A percentile compares a stretch with the other conserved stretches of the same genome.
These are phyloP conservation scores for Neogobius melanostomus DNA, from an alignment of 2,113 vertebrate species.

Conservation along the genomic window DNA sequence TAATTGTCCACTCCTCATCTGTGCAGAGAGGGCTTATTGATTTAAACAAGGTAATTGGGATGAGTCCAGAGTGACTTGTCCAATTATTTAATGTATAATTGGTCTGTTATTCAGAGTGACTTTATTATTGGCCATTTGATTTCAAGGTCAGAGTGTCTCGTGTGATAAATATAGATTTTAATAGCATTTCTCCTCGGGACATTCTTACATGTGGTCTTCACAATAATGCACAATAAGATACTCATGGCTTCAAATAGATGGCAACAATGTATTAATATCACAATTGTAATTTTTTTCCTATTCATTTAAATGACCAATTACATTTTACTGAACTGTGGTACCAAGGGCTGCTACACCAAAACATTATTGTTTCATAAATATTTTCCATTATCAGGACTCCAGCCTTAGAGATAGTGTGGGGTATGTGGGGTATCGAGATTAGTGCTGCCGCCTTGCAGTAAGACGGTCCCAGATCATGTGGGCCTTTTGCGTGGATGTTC, in stretches of 20 bases:
- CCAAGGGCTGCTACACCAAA: too few species aligned
- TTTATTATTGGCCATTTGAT: constrained; percentile 31
- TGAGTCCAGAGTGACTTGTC: constrained; percentile 11
- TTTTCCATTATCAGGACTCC: too few species aligned
- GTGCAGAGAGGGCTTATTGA: constrained; percentile 47
- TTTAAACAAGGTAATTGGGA: constrained; percentile 53
- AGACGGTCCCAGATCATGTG: too few species aligned
- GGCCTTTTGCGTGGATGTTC: too few species aligned
- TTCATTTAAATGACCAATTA: too few species aligned
- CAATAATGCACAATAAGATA: constrained; percentile 21
- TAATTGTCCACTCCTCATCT: constrained; percentile 45
- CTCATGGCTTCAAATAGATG: background rate
- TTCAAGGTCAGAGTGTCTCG: background rate
- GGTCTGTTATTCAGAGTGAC: constrained; percentile 8
- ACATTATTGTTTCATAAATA: too few species aligned
- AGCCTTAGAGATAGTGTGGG: too few species aligned
- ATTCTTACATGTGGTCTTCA: constrained; percentile 8
- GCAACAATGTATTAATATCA: background rate
- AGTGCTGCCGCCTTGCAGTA: too few species aligned
- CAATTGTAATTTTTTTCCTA: too few species aligned
- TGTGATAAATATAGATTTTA: constrained; percentile 5
- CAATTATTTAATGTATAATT: constrained; percentile 32
- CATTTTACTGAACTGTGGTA: too few species aligned
- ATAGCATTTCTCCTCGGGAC: background rate
- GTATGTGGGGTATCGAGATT: too few species aligned